Evolutionary conservation across 2,797 vertebrate genomes (phyloP), one percentile per base, ranked within the genome.

Genomic region (Columba guinea): DNA sequence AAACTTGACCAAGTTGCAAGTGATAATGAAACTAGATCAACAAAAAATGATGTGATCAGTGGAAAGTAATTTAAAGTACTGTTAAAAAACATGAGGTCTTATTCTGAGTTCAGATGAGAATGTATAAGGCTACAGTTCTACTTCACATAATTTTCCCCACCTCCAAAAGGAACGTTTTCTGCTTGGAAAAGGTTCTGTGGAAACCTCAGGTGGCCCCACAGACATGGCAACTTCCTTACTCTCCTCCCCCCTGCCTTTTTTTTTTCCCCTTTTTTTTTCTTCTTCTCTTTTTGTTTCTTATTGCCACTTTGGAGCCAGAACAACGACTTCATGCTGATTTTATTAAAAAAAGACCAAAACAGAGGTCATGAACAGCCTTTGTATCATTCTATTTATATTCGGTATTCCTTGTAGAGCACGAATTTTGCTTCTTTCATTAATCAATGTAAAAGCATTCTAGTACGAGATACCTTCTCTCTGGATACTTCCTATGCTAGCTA

Each of bases 161-260:
- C 52, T 41, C 56, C 56, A 39, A 23, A 27, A 87, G 34, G 14
- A n/a, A 18, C 13, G 9, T 22, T 39, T 68, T 73, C 19, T 77
- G 10, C 27, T 51, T 68, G 51, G 30, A 69, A 80, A 53, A 53
- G 8, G 1, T 30, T 30, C 51, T 27, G 6, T 55, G 56, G 39
- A 39, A 90, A 46, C 34, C 11, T 44, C 51, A 16, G 26, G 37
- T 17, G 39, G n/a, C 37, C 71, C 55, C 39, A 30, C 20, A 53
- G 44, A 63, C 26, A 9, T 3, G 22, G 0, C 44, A 68, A 17
- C 46, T 46, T 28, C 63, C 55, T 21, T 14, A 14, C 39, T 64
- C 10, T 17, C 21, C 7, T 20, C 19, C 24, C 24, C 3, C 8
- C 11, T 1, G 1, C 22, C 22, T 9, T 11, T 7, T 28, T 13